A percentile compares a stretch with the other conserved stretches of the same genome.
Evolutionary conservation across 1,140 invertebrate species (phyloP).

Genomic region (Hypsibius dujardini): DNA sequence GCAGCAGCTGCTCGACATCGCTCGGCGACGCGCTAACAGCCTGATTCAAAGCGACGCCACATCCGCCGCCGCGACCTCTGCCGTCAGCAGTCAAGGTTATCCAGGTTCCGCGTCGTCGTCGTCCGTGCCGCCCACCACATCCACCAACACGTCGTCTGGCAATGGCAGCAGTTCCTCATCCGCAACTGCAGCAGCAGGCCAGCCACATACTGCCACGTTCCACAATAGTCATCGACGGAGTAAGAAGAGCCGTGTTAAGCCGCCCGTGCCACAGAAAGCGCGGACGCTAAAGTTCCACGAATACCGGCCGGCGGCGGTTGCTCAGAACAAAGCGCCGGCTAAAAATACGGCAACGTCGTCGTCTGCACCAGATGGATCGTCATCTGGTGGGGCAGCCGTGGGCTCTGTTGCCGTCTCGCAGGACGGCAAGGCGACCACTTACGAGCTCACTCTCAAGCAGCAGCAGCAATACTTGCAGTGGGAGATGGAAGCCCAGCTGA

Average conservation of each 20-base stretch:
- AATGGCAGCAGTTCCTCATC: no score
- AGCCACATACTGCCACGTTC: slow-evolving; percentile 19
- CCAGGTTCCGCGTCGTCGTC: background rate
- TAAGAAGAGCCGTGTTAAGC: slow-evolving; percentile 18
- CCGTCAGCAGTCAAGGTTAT: background rate
- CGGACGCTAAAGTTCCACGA: slow-evolving; percentile 91
- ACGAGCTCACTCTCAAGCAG: slow-evolving; percentile 75
- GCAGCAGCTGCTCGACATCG: slow-evolving; percentile 15
- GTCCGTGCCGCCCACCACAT: slow-evolving; percentile 20
- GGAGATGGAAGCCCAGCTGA: slow-evolving; percentile 59
- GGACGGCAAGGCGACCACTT: slow-evolving; percentile 66
- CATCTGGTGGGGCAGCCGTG: slow-evolving; percentile 12
- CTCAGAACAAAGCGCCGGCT: background rate
- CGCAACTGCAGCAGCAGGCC: slow-evolving; percentile 20
- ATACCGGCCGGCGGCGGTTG: slow-evolving; percentile 50
- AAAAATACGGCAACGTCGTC: background rate
- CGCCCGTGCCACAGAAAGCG: slow-evolving; percentile 17
- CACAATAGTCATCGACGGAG: slow-evolving; percentile 17
- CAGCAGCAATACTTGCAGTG: slow-evolving; percentile 78
- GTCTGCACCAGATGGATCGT: no score
- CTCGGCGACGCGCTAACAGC: background rate
- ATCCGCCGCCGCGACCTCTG: background rate
- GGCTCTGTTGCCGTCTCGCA: slow-evolving; percentile 27
- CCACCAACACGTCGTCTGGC: no score
- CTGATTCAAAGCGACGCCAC: background rate